Percentiles rank a stretch among this genome's conserved stretches.
Evolutionary conservation across 2,113 vertebrate genomes (phyloP).

Genomic region (Hippocampus guttulatus): DNA sequence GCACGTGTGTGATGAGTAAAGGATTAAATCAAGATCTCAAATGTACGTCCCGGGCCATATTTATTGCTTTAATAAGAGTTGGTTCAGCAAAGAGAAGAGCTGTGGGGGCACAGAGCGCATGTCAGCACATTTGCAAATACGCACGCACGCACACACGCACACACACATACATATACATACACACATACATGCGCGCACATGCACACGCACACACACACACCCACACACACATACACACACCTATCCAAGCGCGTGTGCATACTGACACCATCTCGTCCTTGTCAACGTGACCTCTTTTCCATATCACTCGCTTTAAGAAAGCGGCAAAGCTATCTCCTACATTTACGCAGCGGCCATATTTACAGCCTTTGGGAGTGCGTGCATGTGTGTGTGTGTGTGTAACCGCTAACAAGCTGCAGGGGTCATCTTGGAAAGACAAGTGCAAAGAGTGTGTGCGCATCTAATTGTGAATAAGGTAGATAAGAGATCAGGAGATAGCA

Average conservation of each 20-base stretch:
- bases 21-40: constrained; percentile 64
- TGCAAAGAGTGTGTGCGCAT: constrained; percentile 11
- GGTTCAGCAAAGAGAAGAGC: constrained; percentile 60
- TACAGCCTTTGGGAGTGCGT: constrained; percentile 13
- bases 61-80: constrained; percentile 71
- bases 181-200: constrained; percentile 6
- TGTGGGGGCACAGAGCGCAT: constrained; percentile 55
- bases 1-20: background rate
- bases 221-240: constrained; percentile 11
- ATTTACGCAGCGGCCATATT: constrained; percentile 33
- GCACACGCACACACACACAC: constrained; percentile 6
- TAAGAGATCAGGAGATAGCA: constrained; percentile 35
- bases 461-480: constrained; percentile 25
- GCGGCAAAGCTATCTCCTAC: constrained; percentile 21
- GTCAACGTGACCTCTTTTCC: constrained; percentile 56
- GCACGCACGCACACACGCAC: constrained; percentile 10
- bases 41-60: constrained; percentile 62
- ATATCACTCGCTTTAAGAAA: constrained; percentile 47
- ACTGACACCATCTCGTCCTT: constrained; percentile 20
- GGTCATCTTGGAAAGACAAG: constrained; percentile 30
- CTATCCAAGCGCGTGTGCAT: background rate
- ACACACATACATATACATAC: constrained; percentile 6
- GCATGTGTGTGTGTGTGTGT: background rate
- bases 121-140: constrained; percentile 67
- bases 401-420: constrained; percentile 20